These are phyloP conservation scores for Xylota segnis DNA, from an alignment of 2,888 invertebrate genomes.

Conservation along the genomic window DNA sequence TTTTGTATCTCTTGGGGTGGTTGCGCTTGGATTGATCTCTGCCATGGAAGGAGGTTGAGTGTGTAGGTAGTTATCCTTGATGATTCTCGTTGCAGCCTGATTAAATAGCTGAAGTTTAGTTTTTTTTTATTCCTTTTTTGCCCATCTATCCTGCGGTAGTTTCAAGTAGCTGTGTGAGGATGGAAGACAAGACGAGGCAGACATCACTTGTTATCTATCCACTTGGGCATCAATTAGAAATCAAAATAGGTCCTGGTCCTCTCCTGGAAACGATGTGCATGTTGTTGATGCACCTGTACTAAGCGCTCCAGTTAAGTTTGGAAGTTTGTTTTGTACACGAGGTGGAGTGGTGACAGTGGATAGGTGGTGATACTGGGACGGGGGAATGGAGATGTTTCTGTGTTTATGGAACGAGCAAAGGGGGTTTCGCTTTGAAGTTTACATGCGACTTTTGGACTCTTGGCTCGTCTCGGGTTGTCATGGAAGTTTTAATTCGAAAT, in stretches of 20 bases:
- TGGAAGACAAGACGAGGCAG: slow-evolving; percentile 57
- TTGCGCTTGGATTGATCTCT: slow-evolving; percentile 72
- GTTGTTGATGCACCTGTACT: slow-evolving; percentile 70
- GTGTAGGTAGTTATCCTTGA: slow-evolving; percentile 73
- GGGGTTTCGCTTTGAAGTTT: slow-evolving; percentile 64
- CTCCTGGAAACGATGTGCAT: slow-evolving; percentile 44
- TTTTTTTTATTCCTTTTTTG: neutral
- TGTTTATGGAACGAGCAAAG: slow-evolving; percentile 23
- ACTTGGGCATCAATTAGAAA: slow-evolving; percentile 76
- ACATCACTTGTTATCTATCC: slow-evolving; percentile 73
- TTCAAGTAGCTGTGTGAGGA: slow-evolving; percentile 62
- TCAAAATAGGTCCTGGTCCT: slow-evolving; percentile 68
- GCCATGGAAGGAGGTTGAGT: slow-evolving; percentile 27
- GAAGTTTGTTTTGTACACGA: slow-evolving; percentile 51
- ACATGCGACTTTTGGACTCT: slow-evolving; percentile 67
- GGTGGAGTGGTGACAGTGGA: neutral
- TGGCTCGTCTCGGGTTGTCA: slow-evolving; percentile 64
- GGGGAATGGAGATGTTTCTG: slow-evolving; percentile 64
- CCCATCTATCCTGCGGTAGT: slow-evolving; percentile 58
- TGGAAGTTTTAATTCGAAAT: slow-evolving; percentile 68
- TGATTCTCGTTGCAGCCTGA: slow-evolving; percentile 77
- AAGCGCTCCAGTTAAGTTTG: slow-evolving; percentile 60
- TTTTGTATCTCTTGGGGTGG: slow-evolving; percentile 40
- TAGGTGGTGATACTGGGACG: neutral
- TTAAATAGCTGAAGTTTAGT: slow-evolving; percentile 62